Percentiles rank a stretch among this genome's conserved stretches.
phyloP scores from a whole-genome alignment of 1,140 invertebrate species.

The Oryzaephilus surinamensis region DNA sequence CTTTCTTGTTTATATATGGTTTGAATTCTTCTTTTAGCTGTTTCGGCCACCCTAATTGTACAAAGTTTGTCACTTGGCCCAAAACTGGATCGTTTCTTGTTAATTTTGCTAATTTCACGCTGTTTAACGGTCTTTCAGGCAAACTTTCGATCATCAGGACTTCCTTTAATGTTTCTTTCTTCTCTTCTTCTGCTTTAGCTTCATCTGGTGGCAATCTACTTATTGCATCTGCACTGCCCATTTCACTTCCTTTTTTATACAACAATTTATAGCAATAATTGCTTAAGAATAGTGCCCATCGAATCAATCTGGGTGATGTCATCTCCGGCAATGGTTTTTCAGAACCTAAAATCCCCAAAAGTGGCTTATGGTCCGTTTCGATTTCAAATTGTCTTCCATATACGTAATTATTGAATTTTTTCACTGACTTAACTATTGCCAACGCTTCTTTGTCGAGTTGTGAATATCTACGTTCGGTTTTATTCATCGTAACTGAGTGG shows the following conservation, averaged over 20 bases:
- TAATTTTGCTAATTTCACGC: neutral
- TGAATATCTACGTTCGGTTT: conserved; percentile 16
- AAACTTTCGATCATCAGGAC: conserved; percentile 1
- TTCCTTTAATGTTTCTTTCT: too few species aligned
- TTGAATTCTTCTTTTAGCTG: neutral
- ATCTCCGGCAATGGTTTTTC: conserved; percentile 6
- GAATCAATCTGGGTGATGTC: conserved; percentile 18
- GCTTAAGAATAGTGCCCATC: conserved; percentile 17
- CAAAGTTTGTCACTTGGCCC: neutral
- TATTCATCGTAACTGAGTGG: conserved; percentile 9
- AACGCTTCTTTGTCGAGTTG: conserved; percentile 27
- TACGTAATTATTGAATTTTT: conserved; percentile 18
- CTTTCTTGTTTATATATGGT: conserved; percentile 2
- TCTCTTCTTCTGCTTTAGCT: too few species aligned
- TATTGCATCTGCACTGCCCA: conserved; percentile 11
- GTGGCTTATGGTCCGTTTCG: conserved; percentile 23
- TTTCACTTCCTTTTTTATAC: conserved; percentile 14
- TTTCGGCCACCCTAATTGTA: conserved; percentile 2
- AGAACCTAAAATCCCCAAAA: conserved; percentile 12
- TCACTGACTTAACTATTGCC: conserved; percentile 36
- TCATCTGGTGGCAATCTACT: conserved; percentile 1
- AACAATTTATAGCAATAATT: conserved; percentile 19
- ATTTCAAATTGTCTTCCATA: conserved; percentile 8
- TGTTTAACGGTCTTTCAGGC: conserved; percentile 1
- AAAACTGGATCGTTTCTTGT: conserved; percentile 3